Evolutionary conservation across 2,113 vertebrate species (phyloP).

Genomic region (Marcusenius ussheri): DNA sequence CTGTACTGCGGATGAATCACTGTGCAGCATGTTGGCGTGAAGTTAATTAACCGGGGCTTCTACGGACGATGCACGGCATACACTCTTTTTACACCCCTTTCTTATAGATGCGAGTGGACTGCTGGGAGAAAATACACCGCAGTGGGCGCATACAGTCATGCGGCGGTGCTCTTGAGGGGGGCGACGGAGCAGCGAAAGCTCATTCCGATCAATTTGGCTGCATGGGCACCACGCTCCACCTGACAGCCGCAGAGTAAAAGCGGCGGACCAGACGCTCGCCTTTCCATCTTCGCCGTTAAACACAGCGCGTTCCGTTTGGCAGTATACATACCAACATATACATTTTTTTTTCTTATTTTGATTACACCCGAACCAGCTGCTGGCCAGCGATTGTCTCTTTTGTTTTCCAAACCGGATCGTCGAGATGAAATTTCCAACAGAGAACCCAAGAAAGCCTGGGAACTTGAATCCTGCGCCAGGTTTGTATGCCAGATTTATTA

Average conservation of each 20-base stretch:
- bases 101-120: conserved; percentile 33
- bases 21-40: conserved; percentile 32
- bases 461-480: conserved; percentile 96
- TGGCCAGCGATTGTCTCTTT: background rate
- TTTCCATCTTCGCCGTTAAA: conserved; percentile 25
- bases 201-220: conserved; percentile 31
- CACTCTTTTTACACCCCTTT: background rate
- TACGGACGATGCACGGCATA: conserved; percentile 1
- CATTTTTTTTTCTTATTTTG: background rate
- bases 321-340: background rate
- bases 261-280: conserved; percentile 43
- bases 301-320: background rate
- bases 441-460: conserved; percentile 92
- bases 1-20: conserved; percentile 21
- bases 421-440: conserved; percentile 98
- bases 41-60: conserved; percentile 5
- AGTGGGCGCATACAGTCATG: conserved; percentile 29
- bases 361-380: background rate
- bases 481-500: conserved; percentile 58
- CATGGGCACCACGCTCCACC: conserved; percentile 32
- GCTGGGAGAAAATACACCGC: conserved; percentile 24
- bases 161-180: conserved; percentile 30
- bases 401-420: conserved; percentile 49
- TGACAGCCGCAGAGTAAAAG: conserved; percentile 37
- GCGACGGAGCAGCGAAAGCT: conserved; percentile 33